A percentile compares a stretch with the other conserved stretches of the same genome.
Evolutionary conservation across 2,888 invertebrate genomes (phyloP).

Genomic region (Synergus itoensis): DNA sequence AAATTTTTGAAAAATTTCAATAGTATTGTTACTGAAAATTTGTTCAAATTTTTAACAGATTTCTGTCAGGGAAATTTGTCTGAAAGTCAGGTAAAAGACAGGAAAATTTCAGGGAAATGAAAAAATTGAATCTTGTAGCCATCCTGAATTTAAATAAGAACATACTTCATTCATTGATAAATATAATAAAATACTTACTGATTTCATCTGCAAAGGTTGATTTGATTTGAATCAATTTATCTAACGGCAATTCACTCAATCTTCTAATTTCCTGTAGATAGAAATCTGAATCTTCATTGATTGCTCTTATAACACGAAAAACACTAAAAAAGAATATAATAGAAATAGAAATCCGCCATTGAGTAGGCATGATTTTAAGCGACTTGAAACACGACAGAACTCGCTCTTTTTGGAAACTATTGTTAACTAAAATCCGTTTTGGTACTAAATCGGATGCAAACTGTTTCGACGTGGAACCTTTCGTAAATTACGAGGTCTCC

Average conservation of each 20-base stretch:
- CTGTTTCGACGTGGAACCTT: slow-evolving; percentile 5
- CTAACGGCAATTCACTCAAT: slow-evolving; percentile 85
- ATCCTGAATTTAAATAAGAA: neutral
- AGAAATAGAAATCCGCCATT: slow-evolving; percentile 1
- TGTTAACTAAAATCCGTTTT: neutral
- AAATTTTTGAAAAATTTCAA: too few relatives aligned
- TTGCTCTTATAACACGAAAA: slow-evolving; percentile 1
- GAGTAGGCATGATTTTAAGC: neutral
- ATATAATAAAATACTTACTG: slow-evolving; percentile 56
- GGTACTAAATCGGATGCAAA: neutral
- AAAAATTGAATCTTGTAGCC: too few relatives aligned
- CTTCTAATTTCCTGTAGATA: slow-evolving; percentile 74
- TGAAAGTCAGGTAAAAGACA: too few relatives aligned
- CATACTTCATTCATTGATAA: neutral
- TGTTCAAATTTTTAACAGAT: too few relatives aligned
- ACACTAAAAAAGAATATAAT: neutral
- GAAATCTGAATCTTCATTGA: slow-evolving; percentile 49
- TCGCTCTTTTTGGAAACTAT: neutral
- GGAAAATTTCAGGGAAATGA: too few relatives aligned
- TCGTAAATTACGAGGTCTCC: slow-evolving; percentile 15
- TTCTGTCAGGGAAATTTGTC: too few relatives aligned
- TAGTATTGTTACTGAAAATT: too few relatives aligned
- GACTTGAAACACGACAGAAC: neutral
- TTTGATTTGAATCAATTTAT: slow-evolving; percentile 84
- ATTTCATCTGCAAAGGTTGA: slow-evolving; percentile 73